Evolutionary conservation across 1,140 invertebrate genomes (phyloP), one percentile per base, ranked within the genome.

Genomic region (Odontomachus brunneus): DNA sequence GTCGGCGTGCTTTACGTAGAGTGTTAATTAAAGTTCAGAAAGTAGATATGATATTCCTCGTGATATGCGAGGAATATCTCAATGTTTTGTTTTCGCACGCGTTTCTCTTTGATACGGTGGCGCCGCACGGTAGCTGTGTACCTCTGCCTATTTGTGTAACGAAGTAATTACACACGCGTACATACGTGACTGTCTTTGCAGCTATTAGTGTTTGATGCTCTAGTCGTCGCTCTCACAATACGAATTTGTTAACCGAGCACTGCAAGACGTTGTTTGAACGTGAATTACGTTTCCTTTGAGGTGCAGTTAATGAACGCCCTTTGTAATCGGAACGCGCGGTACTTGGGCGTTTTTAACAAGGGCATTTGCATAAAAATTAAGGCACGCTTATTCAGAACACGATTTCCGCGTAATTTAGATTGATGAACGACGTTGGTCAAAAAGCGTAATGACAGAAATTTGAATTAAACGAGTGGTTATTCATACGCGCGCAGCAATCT

Each of bases 181-280:
- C 53, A 44, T 38, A 76, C 29, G 26, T 78, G 48, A 38, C 49
- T 66, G n/a, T 51, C 60, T 53, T 55, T 67, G 73, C 48, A 76
- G 51, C 65, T 65, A 53, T 76, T 76, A 66, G 9, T 51, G 22
- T 24, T 49, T 78, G 15, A 78, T 38, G 62, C 67, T 53, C 48
- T 55, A 67, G 67, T 29, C 67, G 29, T 33, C 5, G 74, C 29
- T 26, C 49, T 67, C 62, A 24, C 38, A 67, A 55, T 63, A 33
- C 24, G 14, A 63, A 75, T 51, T 76, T 26, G 49, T 66, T 66
- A 76, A 66, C 60, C 38, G 48, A 78, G 67, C 67, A 24, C 22
- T 67, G 49, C 22, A 44, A 78, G 63, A 69, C 0, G 2, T 53
- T 67, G 44, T 53, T 78, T 55, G 49, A 53, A 38, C 19, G 53